These are phyloP conservation scores for Epirrita christyi DNA, from an alignment of 2,888 invertebrate species.

Conservation along the genomic window DNA sequence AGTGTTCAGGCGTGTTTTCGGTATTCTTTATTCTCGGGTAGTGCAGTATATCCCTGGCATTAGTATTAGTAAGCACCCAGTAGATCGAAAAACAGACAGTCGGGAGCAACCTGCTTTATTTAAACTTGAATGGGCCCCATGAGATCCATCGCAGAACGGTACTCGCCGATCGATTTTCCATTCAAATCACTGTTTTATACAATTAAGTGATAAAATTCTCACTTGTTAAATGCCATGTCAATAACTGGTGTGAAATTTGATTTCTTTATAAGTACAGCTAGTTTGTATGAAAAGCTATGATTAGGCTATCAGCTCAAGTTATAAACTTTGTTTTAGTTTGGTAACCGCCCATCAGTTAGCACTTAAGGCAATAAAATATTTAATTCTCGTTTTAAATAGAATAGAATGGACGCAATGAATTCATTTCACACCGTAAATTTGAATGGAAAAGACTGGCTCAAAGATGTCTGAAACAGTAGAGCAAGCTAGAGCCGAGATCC, in stretches of 20 bases:
- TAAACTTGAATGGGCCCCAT: conserved; percentile 37
- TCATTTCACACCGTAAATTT: conserved; percentile 11
- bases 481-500: conserved; percentile 67
- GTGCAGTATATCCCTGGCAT: too few relatives aligned
- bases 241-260: conserved; percentile 26
- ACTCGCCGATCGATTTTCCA: conserved; percentile 48
- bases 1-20: too few relatives aligned
- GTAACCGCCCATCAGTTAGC: conserved; percentile 45
- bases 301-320: conserved; percentile 34
- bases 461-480: conserved; percentile 58
- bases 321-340: conserved; percentile 37
- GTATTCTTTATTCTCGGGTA: too few relatives aligned
- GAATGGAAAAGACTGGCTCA: conserved; percentile 21
- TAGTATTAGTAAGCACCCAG: too few relatives aligned
- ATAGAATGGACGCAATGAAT: conserved; percentile 6
- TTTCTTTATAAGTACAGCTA: conserved; percentile 22
- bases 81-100: too few relatives aligned
- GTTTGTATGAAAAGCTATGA: conserved; percentile 31
- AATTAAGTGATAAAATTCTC: conserved; percentile 32
- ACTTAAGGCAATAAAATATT: conserved; percentile 46
- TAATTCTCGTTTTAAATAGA: conserved; percentile 15
- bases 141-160: conserved; percentile 68
- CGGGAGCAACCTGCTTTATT: not conserved
- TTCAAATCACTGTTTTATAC: conserved; percentile 35
- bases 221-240: conserved; percentile 29